Conservation (phyloP, 2,113 vertebrate genomes). For the Rhabdomys dilectus region DNA sequence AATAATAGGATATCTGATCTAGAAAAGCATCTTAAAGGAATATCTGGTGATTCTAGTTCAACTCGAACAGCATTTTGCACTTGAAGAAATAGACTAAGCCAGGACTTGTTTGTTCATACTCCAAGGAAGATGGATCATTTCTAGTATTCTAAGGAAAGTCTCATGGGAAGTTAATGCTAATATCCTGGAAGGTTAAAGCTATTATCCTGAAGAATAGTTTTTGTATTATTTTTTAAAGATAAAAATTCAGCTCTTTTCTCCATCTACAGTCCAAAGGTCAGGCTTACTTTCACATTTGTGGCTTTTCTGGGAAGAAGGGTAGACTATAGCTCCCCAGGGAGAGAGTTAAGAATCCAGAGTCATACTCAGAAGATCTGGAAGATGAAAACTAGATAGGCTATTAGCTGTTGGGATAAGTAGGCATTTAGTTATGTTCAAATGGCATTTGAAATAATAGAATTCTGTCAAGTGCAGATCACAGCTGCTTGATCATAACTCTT, state of each 20-base stretch:
- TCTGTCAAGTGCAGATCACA: constrained; percentile 53
- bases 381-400: constrained; percentile 51
- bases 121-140: constrained; percentile 38
- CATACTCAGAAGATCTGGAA: constrained; percentile 40
- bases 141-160: constrained; percentile 48
- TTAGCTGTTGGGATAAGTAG: constrained; percentile 53
- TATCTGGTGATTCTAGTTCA: constrained; percentile 52
- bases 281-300: constrained; percentile 43
- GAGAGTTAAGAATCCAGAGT: constrained; percentile 1
- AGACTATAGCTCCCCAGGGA: constrained; percentile 2
- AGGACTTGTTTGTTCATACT: constrained; percentile 37
- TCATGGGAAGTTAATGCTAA: constrained; percentile 56
- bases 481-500: constrained; percentile 25
- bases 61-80: constrained; percentile 52
- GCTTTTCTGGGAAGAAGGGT: constrained; percentile 55
- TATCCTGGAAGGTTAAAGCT: constrained; percentile 55
- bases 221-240: constrained; percentile 46
- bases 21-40: constrained; percentile 56
- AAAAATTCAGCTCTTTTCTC: constrained; percentile 25
- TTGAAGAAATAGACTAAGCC: constrained; percentile 61
- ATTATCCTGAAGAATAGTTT: constrained; percentile 60
- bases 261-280: constrained; percentile 28
- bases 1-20: constrained; percentile 48
- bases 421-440: constrained; percentile 69
- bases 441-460: constrained; percentile 68